Percentiles rank a stretch among this genome's conserved stretches.
Conservation (phyloP, 35 echinoderm and acorn worm genomes). For the Patiria miniata region DNA sequence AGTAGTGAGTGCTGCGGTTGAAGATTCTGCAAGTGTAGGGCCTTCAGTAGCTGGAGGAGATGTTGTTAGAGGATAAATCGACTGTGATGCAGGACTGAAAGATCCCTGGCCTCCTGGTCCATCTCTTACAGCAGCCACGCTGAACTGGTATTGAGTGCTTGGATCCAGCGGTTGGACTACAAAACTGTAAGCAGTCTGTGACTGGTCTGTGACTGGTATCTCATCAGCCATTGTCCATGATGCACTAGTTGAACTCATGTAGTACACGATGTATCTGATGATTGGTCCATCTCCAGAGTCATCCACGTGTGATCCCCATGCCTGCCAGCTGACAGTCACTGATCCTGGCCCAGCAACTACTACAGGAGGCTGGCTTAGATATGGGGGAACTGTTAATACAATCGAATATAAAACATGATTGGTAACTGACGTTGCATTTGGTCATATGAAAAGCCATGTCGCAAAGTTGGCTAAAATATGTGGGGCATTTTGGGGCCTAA, state of each 20-base stretch:
- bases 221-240: not conserved
- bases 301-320: conserved; percentile 26
- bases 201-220: not conserved
- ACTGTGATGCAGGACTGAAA: conserved; percentile 18
- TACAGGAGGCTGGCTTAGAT: conserved; percentile 7
- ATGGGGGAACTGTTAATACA: conserved; percentile 39
- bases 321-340: conserved; percentile 35
- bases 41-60: not conserved
- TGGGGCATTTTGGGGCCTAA: no score
- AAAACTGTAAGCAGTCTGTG: not conserved
- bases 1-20: no score
- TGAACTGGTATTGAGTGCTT: conserved; percentile 41
- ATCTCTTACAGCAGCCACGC: conserved; percentile 56
- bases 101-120: conserved; percentile 57
- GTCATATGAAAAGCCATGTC: no score
- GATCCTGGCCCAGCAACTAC: not conserved
- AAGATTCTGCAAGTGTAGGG: no score
- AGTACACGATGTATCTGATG: conserved; percentile 41
- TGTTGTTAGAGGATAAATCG: not conserved
- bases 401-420: not conserved
- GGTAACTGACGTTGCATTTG: no score
- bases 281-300: conserved; percentile 58
- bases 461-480: no score
- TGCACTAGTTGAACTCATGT: not conserved
- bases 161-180: not conserved